These are phyloP conservation scores for Aix galericulata DNA, from an alignment of 2,113 vertebrate species.

Conservation along the genomic window DNA sequence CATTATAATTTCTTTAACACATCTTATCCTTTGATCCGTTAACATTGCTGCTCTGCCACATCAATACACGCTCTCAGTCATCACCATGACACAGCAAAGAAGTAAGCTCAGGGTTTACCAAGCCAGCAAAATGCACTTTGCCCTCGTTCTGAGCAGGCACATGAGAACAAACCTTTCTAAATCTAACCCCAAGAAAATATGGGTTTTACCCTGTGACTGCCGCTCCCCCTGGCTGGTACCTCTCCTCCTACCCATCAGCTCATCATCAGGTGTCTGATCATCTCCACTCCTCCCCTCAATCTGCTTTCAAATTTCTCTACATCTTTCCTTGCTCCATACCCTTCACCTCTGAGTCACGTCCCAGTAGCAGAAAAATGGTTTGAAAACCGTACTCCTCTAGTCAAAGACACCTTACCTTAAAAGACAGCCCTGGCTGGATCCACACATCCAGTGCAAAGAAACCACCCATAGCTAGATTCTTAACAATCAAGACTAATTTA, in stretches of 20 bases:
- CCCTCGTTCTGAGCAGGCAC: background rate
- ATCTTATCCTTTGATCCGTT: slow-evolving; percentile 9
- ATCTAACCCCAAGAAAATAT: background rate
- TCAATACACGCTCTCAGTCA: background rate
- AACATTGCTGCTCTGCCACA: background rate
- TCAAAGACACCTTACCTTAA: background rate
- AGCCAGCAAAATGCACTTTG: background rate
- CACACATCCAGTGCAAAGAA: background rate
- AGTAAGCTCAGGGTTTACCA: background rate
- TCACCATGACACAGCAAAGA: background rate
- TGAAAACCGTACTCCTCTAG: background rate
- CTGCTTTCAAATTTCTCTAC: background rate
- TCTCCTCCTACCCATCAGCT: background rate
- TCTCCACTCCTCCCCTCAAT: background rate
- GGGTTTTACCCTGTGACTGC: background rate
- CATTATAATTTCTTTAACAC: slow-evolving; percentile 46
- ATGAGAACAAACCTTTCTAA: background rate
- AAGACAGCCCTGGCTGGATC: background rate
- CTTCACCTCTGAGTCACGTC: background rate
- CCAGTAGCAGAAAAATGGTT: background rate
- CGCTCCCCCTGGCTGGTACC: background rate
- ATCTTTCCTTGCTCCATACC: background rate
- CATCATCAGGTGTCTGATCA: background rate
- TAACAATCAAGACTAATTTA: background rate
- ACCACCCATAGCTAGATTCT: background rate